Conservation (phyloP, 2,113 vertebrate species). For the Anser cygnoides region DNA sequence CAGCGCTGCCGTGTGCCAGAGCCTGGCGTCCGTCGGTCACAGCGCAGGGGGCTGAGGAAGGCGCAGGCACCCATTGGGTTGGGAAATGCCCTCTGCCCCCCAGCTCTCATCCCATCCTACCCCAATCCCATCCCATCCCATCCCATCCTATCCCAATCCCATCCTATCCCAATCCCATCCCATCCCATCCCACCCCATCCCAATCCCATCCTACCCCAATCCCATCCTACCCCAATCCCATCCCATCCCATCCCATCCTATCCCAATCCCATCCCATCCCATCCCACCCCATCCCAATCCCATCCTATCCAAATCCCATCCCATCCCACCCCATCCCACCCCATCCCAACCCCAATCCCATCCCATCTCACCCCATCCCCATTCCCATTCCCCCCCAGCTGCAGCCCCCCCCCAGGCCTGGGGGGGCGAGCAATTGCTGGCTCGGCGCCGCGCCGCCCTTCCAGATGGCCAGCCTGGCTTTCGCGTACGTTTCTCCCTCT, state of each 20-base stretch:
- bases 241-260: neutral
- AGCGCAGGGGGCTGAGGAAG: neutral
- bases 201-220: too few relatives aligned
- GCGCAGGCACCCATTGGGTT: neutral
- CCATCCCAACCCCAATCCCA: neutral
- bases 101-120: neutral
- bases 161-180: too few relatives aligned
- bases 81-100: neutral
- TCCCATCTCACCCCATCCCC: neutral
- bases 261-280: neutral
- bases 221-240: too few relatives aligned
- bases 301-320: neutral
- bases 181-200: neutral
- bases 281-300: neutral
- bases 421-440: slow-evolving; percentile 11
- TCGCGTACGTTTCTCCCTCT: neutral
- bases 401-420: neutral
- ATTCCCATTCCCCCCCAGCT: neutral
- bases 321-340: neutral
- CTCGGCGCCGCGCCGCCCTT: neutral
- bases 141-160: neutral
- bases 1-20: neutral
- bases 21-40: accelerated
- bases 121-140: neutral
- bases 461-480: slow-evolving; percentile 39